phyloP scores from a whole-genome alignment of 1,140 invertebrate species.

The Coptotermes formosanus region DNA sequence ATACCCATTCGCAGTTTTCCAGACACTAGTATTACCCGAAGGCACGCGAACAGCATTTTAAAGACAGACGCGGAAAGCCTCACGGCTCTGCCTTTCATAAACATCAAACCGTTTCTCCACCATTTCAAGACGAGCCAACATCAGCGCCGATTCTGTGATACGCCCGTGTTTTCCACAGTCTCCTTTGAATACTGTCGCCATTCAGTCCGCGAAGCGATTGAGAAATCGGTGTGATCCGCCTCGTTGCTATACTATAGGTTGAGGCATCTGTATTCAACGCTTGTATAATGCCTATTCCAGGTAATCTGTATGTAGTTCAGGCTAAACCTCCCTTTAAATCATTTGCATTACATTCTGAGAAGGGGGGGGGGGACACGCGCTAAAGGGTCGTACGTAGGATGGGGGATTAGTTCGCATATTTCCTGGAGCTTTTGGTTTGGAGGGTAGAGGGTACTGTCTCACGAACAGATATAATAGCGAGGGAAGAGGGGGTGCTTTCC shows the following conservation, averaged over 20 bases:
- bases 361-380: no score
- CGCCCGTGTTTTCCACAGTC: neutral
- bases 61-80: no score
- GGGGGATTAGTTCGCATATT: neutral
- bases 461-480: neutral
- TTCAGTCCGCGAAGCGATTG: slow-evolving; percentile 9
- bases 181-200: slow-evolving; percentile 6
- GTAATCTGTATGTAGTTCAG: slow-evolving; percentile 7
- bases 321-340: slow-evolving; percentile 16
- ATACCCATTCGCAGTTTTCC: no score
- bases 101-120: neutral
- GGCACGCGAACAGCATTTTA: no score
- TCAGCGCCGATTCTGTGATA: neutral
- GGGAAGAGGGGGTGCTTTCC: neutral
- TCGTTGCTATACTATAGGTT: neutral
- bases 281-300: slow-evolving; percentile 2
- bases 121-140: neutral
- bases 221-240: neutral
- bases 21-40: no score
- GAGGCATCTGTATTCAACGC: neutral
- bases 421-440: neutral
- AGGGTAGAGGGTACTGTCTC: slow-evolving; percentile 7
- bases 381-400: neutral
- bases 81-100: neutral
- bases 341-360: neutral